A percentile compares a stretch with the other conserved stretches of the same genome.
phyloP scores from a whole-genome alignment of 1,140 invertebrate genomes.

The Gonatopus flavifemur region DNA sequence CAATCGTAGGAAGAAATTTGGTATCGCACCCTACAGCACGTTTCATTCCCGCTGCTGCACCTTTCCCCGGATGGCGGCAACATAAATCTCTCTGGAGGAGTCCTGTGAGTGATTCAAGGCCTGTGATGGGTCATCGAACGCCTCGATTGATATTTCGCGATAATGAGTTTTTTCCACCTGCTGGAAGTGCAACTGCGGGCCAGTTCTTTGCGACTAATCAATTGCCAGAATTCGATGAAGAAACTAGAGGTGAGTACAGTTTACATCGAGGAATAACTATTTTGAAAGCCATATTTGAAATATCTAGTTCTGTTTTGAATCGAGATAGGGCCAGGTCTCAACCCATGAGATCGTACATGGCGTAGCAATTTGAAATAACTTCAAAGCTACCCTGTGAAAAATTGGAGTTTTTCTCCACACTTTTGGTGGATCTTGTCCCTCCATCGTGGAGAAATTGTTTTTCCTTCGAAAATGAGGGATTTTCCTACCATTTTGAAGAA shows the following conservation, averaged over 20 bases:
- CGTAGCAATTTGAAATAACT: no score
- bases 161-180: conserved; percentile 42
- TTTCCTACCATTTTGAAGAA: no score
- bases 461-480: no score
- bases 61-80: conserved; percentile 42
- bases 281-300: no score
- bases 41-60: conserved; percentile 25
- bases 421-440: no score
- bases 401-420: no score
- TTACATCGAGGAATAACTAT: no score
- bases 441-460: no score
- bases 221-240: conserved; percentile 50
- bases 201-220: conserved; percentile 52
- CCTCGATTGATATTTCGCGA: conserved; percentile 59
- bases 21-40: conserved; percentile 27
- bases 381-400: no score
- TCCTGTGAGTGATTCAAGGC: conserved; percentile 33
- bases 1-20: conserved; percentile 30
- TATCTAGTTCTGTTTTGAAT: no score
- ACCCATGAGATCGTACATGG: no score
- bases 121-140: conserved; percentile 59
- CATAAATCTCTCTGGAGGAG: conserved; percentile 50
- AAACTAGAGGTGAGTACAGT: conserved; percentile 56
- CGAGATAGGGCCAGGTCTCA: no score
- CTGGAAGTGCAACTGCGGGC: conserved; percentile 33